Conservation (phyloP, 1,140 invertebrate genomes). For the Mylabris phalerata region DNA sequence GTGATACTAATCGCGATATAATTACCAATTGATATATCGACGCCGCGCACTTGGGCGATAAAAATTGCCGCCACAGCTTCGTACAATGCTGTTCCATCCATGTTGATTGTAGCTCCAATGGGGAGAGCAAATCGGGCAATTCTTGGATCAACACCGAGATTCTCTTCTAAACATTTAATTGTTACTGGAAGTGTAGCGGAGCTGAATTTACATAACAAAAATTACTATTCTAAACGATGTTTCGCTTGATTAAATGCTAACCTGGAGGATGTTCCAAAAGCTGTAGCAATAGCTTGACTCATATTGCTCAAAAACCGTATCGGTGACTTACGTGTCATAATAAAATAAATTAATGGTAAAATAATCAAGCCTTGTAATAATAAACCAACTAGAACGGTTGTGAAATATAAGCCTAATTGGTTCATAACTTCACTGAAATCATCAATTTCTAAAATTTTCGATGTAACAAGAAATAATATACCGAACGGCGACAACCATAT, state of each 20-base stretch:
- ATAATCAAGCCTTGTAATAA: slow-evolving; percentile 71
- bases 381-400: slow-evolving; percentile 72
- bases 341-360: slow-evolving; percentile 60
- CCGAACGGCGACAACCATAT: slow-evolving; percentile 76
- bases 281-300: slow-evolving; percentile 66
- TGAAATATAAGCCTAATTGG: slow-evolving; percentile 75
- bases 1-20: slow-evolving; percentile 59
- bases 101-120: slow-evolving; percentile 80
- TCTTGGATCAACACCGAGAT: slow-evolving; percentile 65
- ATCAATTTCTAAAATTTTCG: slow-evolving; percentile 74
- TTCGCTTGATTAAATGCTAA: slow-evolving; percentile 26
- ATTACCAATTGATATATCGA: slow-evolving; percentile 58
- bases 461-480: slow-evolving; percentile 72
- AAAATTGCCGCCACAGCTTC: slow-evolving; percentile 81
- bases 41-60: slow-evolving; percentile 68
- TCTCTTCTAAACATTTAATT: slow-evolving; percentile 70
- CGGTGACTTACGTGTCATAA: slow-evolving; percentile 60
- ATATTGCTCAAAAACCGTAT: slow-evolving; percentile 63
- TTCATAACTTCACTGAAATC: slow-evolving; percentile 61
- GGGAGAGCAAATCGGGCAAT: slow-evolving; percentile 80
- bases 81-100: slow-evolving; percentile 81
- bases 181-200: slow-evolving; percentile 69
- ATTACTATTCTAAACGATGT: no score
- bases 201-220: slow-evolving; percentile 39
- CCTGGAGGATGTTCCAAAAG: slow-evolving; percentile 69